These are phyloP conservation scores for Amphipoea oculea DNA, from an alignment of 2,888 invertebrate genomes.

Conservation along the genomic window DNA sequence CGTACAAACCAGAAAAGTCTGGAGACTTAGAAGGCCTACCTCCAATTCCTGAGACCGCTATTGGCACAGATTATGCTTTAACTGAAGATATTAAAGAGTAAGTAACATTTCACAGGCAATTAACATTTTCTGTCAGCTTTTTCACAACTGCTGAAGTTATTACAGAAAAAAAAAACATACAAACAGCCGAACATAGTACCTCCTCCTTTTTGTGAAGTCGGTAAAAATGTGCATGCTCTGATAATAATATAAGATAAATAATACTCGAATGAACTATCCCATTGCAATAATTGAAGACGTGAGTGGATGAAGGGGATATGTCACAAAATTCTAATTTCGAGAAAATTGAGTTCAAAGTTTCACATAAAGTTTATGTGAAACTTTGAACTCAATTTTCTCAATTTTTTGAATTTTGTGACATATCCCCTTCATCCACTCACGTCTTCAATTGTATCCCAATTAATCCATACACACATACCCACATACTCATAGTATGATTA, in stretches of 20 bases:
- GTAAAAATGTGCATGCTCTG: neutral
- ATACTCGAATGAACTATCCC: neutral
- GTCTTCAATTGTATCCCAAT: neutral
- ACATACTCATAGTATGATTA: neutral
- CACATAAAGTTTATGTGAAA: too few species aligned
- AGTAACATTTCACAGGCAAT: conserved; percentile 62
- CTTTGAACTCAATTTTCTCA: too few species aligned
- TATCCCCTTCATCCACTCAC: too few species aligned
- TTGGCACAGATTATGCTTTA: conserved; percentile 89
- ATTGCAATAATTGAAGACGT: too few species aligned
- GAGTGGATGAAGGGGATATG: too few species aligned
- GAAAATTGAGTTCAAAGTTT: too few species aligned
- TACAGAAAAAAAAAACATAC: too few species aligned
- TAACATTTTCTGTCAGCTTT: neutral
- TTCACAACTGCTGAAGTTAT: neutral
- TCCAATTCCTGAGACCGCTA: conserved; percentile 87
- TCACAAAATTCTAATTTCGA: too few species aligned
- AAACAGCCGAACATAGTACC: too few species aligned
- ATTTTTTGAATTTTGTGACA: too few species aligned
- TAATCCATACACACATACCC: neutral
- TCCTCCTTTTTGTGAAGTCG: too few species aligned
- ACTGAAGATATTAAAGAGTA: conserved; percentile 93
- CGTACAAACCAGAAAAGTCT: conserved; percentile 92
- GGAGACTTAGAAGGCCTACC: conserved; percentile 92
- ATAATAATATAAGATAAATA: too few species aligned